Evolutionary conservation across 2,888 invertebrate species (phyloP), one percentile per base, ranked within the genome.

Genomic region (Herminia tarsipennalis): DNA sequence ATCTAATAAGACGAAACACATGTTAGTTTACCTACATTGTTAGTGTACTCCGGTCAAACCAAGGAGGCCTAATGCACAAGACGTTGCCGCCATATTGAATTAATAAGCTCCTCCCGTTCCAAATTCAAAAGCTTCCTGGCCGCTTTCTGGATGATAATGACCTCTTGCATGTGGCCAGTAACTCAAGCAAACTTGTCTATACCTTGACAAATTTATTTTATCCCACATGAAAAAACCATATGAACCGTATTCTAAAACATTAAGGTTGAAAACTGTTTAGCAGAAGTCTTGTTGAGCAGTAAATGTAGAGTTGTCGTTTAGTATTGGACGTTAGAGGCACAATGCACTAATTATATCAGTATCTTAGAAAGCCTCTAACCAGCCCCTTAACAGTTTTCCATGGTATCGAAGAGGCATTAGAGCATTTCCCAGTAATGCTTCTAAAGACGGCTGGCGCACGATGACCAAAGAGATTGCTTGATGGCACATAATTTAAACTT

Each of bases 351-450:
- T 88, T 81, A 88, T 86, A 90, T 91, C 89, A 90, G 83, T 78
- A 81, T 88, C 89, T 89, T 85, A 87, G 90, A 86, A 89, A 88
- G 89, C 89, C 86, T 66, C 88, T 84, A 88, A 88, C 88, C 88
- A 86, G 79, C 89, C 90, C 90, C 91, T 90, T 90, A 90, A 89
- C 90, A 89, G 88, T 90, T 91, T 91, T 90, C 86, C 88, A 78
- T 75, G 70, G 86, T 85, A 86, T 86, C 75, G 86, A 60, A 81
- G 80, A 76, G 76, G 90, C 88, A 88, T 91, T 91, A 91, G 88
- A 87, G 89, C 88, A 90, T 89, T 90, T 88, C 83, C 65, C 84
- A 73, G 85, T 90, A 91, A 90, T 90, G 86, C 89, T 78, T 77
- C 85, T 83, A 88, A 89, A 88, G 88, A 87, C 84, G 85, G 80